Conservation (phyloP, 2,113 vertebrate species). For the Lophura nycthemera region DNA sequence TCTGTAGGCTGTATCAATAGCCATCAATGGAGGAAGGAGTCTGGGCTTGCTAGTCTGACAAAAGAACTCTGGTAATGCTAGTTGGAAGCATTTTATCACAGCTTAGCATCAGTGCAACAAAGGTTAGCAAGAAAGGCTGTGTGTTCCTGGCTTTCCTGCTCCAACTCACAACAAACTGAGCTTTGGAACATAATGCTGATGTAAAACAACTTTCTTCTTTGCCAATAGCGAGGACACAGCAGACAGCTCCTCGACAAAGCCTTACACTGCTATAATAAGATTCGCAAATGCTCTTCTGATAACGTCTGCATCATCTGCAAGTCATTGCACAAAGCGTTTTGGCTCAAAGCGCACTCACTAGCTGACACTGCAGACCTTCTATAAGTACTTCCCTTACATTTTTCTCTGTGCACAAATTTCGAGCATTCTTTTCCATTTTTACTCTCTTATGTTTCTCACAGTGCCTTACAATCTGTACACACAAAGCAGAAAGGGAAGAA, state of each 20-base stretch:
- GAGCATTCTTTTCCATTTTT: not conserved
- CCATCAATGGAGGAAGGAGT: not conserved
- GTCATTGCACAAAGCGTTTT: not conserved
- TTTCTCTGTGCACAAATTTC: not conserved
- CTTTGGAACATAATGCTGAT: not conserved
- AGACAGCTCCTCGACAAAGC: not conserved
- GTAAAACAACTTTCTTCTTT: not conserved
- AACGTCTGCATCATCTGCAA: not conserved
- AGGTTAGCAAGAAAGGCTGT: not conserved
- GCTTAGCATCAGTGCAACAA: not conserved
- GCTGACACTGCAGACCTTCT: not conserved
- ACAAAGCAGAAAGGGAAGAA: constrained; percentile 20
- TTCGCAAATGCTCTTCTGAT: not conserved
- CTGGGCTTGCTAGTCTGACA: not conserved
- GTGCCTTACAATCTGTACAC: not conserved
- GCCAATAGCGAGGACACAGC: not conserved
- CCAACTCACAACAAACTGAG: not conserved
- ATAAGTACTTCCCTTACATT: not conserved
- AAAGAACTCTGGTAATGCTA: not conserved
- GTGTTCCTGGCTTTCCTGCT: not conserved
- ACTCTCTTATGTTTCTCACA: constrained; percentile 27
- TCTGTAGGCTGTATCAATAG: not conserved
- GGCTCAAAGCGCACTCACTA: not conserved
- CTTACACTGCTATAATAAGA: not conserved
- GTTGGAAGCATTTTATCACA: not conserved